Conservation (phyloP, 2,888 invertebrate genomes). For the Drosophila hawaiiensis region DNA sequence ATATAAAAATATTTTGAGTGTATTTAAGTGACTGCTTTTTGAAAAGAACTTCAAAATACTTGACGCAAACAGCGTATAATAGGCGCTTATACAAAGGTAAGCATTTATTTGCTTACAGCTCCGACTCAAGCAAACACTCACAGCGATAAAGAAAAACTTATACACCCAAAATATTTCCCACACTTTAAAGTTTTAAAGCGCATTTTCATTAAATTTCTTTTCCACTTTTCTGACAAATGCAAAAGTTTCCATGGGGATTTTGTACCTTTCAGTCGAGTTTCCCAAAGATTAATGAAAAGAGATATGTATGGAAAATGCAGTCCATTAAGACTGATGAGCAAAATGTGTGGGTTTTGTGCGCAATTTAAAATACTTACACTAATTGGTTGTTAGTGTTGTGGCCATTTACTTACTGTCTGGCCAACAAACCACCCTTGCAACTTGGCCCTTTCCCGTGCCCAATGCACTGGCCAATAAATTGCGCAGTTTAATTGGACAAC, state of each 20-base stretch:
- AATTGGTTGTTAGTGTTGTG: slow-evolving; percentile 61
- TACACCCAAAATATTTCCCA: not conserved
- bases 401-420: slow-evolving; percentile 8
- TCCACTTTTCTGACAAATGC: not conserved
- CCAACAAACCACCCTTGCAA: slow-evolving; percentile 4
- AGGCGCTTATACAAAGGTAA: slow-evolving; percentile 1
- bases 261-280: not conserved
- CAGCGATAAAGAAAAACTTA: not conserved
- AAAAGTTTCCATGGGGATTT: not conserved
- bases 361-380: slow-evolving; percentile 64
- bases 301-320: slow-evolving; percentile 12
- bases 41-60: slow-evolving; percentile 34
- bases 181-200: not conserved
- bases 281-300: not conserved
- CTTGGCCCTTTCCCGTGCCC: slow-evolving; percentile 5
- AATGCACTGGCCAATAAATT: slow-evolving; percentile 46
- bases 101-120: slow-evolving; percentile 7
- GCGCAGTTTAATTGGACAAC: slow-evolving; percentile 39
- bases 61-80: not conserved
- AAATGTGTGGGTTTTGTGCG: slow-evolving; percentile 28
- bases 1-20: not conserved
- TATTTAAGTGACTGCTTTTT: slow-evolving; percentile 57
- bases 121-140: not conserved
- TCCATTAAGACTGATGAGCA: slow-evolving; percentile 40
- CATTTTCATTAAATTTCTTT: too few species aligned